These are phyloP conservation scores for Trichechus manatus DNA, from an alignment of 2,113 vertebrate genomes.

Conservation along the genomic window DNA sequence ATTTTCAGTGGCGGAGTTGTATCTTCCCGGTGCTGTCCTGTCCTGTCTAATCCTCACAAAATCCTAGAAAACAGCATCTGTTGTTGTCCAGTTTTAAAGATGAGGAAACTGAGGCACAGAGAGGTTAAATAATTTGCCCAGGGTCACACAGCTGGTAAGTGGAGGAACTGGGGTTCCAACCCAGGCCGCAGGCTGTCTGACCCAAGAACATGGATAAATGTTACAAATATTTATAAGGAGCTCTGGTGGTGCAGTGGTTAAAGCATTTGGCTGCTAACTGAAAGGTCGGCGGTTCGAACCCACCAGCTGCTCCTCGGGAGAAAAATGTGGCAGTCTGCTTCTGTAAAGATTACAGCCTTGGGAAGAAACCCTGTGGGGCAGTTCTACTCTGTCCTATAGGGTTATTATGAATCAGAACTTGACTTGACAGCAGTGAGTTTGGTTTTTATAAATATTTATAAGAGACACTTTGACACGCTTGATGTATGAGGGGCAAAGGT, in stretches of 20 bases:
- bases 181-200: neutral
- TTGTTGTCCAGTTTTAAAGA: fast-evolving
- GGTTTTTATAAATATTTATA: neutral
- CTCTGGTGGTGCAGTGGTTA: neutral
- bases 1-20: fast-evolving
- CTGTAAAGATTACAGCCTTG: too few relatives aligned
- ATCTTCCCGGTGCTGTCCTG: fast-evolving
- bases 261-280: neutral
- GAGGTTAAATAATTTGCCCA: fast-evolving
- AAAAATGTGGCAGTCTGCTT: too few relatives aligned
- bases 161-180: fast-evolving
- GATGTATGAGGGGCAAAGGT: neutral
- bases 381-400: neutral
- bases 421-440: neutral
- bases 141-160: fast-evolving
- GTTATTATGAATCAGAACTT: neutral
- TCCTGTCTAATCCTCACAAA: fast-evolving
- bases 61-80: fast-evolving
- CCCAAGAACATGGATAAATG: fast-evolving
- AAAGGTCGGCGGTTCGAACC: neutral
- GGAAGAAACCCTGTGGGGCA: neutral
- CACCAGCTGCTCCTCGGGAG: neutral
- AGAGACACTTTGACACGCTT: neutral
- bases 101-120: neutral
- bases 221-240: neutral